Conservation (phyloP, 2,888 invertebrate genomes). For the Morinoia aosen region DNA sequence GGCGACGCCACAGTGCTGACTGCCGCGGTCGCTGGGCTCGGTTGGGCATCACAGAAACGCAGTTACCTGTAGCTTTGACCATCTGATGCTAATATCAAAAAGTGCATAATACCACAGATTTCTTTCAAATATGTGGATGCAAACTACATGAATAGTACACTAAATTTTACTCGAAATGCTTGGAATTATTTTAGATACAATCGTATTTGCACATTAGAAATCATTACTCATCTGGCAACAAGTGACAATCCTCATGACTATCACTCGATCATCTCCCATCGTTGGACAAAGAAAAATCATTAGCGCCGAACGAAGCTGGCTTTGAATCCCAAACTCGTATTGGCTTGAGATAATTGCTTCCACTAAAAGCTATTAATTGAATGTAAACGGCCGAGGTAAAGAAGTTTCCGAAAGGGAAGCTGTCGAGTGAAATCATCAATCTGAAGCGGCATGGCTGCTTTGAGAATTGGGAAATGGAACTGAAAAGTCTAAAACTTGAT, state of each 20-base stretch:
- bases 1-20: background rate
- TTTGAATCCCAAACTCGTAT: constrained; percentile 12
- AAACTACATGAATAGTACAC: too few species aligned
- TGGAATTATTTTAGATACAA: background rate
- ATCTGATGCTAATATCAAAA: too few species aligned
- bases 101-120: too few species aligned
- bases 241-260: background rate
- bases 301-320: background rate
- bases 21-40: background rate
- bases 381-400: background rate
- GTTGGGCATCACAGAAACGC: background rate
- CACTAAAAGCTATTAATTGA: constrained; percentile 10
- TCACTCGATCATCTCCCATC: background rate
- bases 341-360: background rate
- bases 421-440: background rate
- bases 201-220: background rate
- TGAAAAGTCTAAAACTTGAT: background rate
- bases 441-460: background rate
- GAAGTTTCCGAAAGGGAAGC: constrained; percentile 17
- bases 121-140: too few species aligned
- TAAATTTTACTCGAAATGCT: background rate
- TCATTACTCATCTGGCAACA: background rate
- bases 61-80: background rate
- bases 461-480: background rate
- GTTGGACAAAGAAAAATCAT: background rate